phyloP scores from a whole-genome alignment of 2,113 vertebrate species.

The Larimichthys crocea region DNA sequence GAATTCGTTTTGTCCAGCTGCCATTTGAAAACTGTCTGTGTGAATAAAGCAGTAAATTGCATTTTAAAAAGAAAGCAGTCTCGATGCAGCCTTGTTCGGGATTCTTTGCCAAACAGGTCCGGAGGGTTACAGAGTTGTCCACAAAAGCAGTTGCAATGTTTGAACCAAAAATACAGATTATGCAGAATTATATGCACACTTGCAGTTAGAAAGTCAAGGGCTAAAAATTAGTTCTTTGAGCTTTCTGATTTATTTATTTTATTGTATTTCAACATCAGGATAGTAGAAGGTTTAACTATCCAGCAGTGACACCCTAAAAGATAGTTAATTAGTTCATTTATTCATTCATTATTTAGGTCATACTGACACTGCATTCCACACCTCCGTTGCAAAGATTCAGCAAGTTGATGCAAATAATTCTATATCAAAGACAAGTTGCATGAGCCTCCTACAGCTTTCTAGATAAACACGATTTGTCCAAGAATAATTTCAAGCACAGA shows the following conservation, averaged over 20 bases:
- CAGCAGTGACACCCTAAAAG: neutral
- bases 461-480: neutral
- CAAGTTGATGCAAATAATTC: neutral
- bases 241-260: neutral
- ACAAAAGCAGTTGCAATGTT: neutral
- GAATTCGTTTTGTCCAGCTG: neutral
- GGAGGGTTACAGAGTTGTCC: neutral
- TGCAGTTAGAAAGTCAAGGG: neutral
- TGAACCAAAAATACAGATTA: neutral
- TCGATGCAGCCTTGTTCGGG: neutral
- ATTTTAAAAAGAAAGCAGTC: neutral
- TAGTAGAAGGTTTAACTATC: neutral
- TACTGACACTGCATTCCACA: neutral
- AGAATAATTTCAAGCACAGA: neutral
- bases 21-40: neutral
- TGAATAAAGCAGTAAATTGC: neutral
- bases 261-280: neutral
- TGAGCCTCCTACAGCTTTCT: too few relatives aligned
- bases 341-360: too few relatives aligned
- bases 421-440: too few relatives aligned
- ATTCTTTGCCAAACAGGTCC: neutral
- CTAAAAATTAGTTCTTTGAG: neutral
- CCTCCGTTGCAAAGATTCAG: neutral
- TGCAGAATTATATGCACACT: neutral
- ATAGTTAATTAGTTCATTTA: neutral